Evolutionary conservation across 2,797 vertebrate species (phyloP), one percentile per base, ranked within the genome.

Genomic region (Dendrocincla fuliginosa): DNA sequence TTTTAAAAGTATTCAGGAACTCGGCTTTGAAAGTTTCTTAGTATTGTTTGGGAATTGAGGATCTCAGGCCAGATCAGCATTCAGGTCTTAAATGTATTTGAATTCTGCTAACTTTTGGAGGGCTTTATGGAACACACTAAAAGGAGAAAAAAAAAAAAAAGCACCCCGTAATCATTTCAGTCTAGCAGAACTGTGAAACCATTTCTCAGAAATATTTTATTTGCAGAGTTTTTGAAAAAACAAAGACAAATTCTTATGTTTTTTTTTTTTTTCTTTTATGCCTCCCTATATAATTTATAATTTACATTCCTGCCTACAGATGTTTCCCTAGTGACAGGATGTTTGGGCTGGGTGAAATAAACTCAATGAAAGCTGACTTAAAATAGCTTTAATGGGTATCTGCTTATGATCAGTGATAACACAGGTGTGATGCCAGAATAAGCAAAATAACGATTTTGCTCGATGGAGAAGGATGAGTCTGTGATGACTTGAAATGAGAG

Each of bases 321-420:
- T 96, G 90, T 93, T 96, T 96, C 94, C 95, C 63, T 64, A 63
- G 47, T 71, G 59, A 92, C 91, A 87, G 91, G 93, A 91, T 93
- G 82, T 92, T 93, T 92, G 87, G n/a, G 13, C 32, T 87, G 19
- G 0, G 0, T 57, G 83, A 80, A 87, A 74, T 77, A 93, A 94
- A 63, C 63, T 87, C 44, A 60, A 11, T 85, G 53, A 42, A 83
- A 89, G 44, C 85, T 87, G 71, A 32, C 75, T 60, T 91, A 39
- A 80, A 80, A 83, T 87, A 85, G 30, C 50, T 90, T 79, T 52
- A 84, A 63, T 63, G 67, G 57, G 42, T 89, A 57, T 23, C 63
- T 84, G 24, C 39, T 93, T 57, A 56, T 78, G 39, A 53, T 78
- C 77, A 61, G 27, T 50, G 39, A 10, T 46, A 64, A 44, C 22